Conservation (phyloP, 2,797 vertebrate species). For the Pseudopleuronectes americanus region DNA sequence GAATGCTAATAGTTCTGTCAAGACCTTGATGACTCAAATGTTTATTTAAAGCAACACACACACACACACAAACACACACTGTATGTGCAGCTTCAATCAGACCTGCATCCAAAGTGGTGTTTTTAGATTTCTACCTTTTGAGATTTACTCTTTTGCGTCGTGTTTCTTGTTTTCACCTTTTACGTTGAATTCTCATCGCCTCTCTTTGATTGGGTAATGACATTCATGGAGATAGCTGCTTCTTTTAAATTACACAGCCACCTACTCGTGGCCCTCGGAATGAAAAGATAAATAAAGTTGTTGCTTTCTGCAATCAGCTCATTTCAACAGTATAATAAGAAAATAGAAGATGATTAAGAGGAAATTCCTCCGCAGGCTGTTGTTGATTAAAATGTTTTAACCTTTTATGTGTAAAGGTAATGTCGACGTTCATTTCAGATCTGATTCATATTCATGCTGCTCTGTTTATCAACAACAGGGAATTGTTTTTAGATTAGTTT, state of each 20-base stretch:
- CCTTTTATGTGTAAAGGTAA: constrained; percentile 45
- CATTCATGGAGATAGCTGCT: constrained; percentile 37
- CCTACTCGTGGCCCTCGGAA: constrained; percentile 24
- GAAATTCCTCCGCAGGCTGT: constrained; percentile 26
- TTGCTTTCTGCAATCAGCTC: constrained; percentile 33
- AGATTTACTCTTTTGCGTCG: not conserved
- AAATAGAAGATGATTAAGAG: constrained; percentile 39
- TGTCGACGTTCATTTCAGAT: constrained; percentile 15
- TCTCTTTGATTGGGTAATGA: constrained; percentile 26
- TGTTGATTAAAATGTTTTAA: not conserved
- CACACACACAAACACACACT: constrained; percentile 5
- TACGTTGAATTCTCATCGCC: constrained; percentile 31
- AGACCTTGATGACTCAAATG: constrained; percentile 63
- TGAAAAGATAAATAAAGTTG: constrained; percentile 45
- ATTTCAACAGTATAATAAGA: constrained; percentile 45
- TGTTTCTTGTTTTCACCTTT: constrained; percentile 19
- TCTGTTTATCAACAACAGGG: constrained; percentile 29
- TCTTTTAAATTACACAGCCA: constrained; percentile 39
- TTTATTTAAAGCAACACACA: constrained; percentile 35
- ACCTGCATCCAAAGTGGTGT: not conserved
- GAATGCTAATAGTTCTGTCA: constrained; percentile 85
- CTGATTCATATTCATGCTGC: constrained; percentile 16
- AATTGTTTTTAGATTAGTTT: not conserved
- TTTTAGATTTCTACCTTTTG: not conserved
- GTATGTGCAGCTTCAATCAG: not conserved